phyloP scores from a whole-genome alignment of 2,113 vertebrate genomes.

The Mirza zaza region DNA sequence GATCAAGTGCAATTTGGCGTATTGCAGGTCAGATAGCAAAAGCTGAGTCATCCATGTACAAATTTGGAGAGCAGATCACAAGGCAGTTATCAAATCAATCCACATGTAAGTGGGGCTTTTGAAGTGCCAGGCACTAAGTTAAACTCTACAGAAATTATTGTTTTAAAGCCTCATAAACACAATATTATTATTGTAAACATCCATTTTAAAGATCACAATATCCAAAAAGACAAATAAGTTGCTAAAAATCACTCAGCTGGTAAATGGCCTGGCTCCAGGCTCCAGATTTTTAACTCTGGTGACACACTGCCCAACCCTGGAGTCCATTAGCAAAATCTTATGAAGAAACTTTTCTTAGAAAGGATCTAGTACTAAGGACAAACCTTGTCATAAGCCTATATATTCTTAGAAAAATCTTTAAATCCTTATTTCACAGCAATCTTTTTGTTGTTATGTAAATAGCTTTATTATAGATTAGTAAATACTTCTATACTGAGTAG shows the following conservation, averaged over 20 bases:
- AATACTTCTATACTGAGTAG: neutral
- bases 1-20: neutral
- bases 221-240: conserved; percentile 9
- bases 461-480: neutral
- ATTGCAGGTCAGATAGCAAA: neutral
- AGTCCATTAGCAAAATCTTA: neutral
- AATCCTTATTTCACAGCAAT: neutral
- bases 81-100: neutral
- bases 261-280: neutral
- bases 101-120: neutral
- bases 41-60: neutral
- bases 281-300: neutral
- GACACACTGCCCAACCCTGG: neutral
- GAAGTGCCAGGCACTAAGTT: neutral
- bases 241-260: neutral
- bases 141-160: neutral
- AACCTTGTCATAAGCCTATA: neutral
- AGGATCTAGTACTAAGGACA: neutral
- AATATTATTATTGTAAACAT: neutral
- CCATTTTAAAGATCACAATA: neutral
- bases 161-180: neutral
- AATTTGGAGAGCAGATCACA: neutral
- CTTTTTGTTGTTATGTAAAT: neutral
- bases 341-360: neutral
- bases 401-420: neutral